Base-by-base conservation (phyloP, 2,888 invertebrate genomes). In the Tipula lateralis region DNA sequence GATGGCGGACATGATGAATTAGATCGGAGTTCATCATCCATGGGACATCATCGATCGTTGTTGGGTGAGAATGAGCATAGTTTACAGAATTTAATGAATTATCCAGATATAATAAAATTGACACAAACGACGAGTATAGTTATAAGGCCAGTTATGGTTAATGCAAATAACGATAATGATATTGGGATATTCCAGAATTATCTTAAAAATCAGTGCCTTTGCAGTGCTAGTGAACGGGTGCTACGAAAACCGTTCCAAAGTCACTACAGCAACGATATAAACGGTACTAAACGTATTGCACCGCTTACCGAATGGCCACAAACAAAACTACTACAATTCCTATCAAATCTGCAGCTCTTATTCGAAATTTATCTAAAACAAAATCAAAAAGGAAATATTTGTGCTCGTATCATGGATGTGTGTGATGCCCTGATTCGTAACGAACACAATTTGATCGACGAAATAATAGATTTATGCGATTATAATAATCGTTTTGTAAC, bases 361-460 rank as follows among this genome's bases (percentile, higher is more conserved):
- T 96, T 96, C 88, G 96, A 96, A 89, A 93, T 96, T 84, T 96
- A 96, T 88, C 91, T 96, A 84, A 96, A 96, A 88, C 96, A 97
- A 89, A 96, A 96, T 87, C 93, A 93, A 84, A 94, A 94, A 86
- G 96, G 96, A 13, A 93, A 94, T 39, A 95, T 96, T 89, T 97
- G 97, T 90, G 93, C 95, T 66, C 93, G 94, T 87, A 93, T 97
- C 83, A 94, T 94, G 90, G 94, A 94, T 87, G 93, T 96, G 24
- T 96, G 96, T 89, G 95, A 96, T 88, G 93, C 94, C 85, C 91
- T 96, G 84, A 94, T 95, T 86, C 92, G 94, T 85, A 96, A 96
- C 89, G 95, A 95, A 88, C 94, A 95, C 88, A 95, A 95, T 87
- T 93, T 96, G 88, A 94, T 96, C 86, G 95, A 96, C 87, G 95